A percentile compares a stretch with the other conserved stretches of the same genome.
Conservation (phyloP, 2,113 vertebrate genomes). For the Phrynocephalus versicolor region DNA sequence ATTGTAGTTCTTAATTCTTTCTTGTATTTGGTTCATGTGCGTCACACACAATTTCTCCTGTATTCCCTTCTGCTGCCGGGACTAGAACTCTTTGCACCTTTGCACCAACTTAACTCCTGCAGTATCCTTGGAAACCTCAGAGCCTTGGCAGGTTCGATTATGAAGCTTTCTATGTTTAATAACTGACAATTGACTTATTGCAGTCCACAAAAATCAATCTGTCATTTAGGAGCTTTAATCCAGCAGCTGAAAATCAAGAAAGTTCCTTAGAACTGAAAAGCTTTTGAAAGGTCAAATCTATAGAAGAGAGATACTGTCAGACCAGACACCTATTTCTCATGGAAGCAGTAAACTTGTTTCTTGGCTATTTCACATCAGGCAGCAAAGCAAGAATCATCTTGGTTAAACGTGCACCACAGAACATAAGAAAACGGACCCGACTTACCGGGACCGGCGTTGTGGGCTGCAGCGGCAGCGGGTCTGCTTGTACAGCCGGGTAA, state of each 20-base stretch:
- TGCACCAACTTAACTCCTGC: not conserved
- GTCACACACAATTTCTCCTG: not conserved
- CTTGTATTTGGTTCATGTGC: not conserved
- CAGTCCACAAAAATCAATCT: conserved; percentile 34
- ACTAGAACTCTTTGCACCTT: not conserved
- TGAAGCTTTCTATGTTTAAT: conserved; percentile 17
- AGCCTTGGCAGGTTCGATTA: conserved; percentile 13
- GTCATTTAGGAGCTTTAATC: conserved; percentile 30
- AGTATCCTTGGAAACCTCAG: conserved; percentile 29
- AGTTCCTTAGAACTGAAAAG: not conserved
- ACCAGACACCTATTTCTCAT: not conserved
- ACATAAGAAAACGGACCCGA: not conserved
- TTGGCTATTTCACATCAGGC: not conserved
- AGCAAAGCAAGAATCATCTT: not conserved
- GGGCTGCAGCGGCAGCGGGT: too few species aligned
- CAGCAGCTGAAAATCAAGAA: not conserved
- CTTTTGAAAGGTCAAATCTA: not conserved
- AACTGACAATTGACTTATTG: conserved; percentile 31
- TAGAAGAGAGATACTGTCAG: not conserved
- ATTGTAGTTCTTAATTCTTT: not conserved
- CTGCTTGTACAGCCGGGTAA: too few species aligned
- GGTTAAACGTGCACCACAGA: not conserved
- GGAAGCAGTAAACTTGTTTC: not conserved
- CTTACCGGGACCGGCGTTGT: too few species aligned
- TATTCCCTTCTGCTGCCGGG: not conserved